These are phyloP conservation scores for Lithodes maja DNA, from an alignment of 2,888 invertebrate genomes.

Conservation along the genomic window DNA sequence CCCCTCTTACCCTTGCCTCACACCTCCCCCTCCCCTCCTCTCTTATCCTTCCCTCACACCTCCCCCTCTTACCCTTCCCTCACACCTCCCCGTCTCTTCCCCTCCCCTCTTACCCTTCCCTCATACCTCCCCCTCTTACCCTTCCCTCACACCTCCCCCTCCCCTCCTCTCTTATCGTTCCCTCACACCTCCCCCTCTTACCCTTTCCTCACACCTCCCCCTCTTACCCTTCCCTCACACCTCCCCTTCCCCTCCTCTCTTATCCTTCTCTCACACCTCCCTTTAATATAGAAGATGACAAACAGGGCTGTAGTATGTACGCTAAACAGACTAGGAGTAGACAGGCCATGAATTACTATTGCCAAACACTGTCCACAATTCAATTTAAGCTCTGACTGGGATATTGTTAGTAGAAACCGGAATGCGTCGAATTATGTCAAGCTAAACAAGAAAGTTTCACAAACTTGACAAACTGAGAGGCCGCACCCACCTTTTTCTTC, in stretches of 20 bases:
- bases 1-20: too few species aligned
- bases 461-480: too few species aligned
- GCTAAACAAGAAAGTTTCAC: too few species aligned
- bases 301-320: not conserved
- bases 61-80: not conserved
- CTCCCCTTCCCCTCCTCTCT: not conserved
- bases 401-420: too few species aligned
- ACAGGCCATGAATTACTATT: too few species aligned
- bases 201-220: not conserved
- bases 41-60: too few species aligned
- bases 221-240: not conserved
- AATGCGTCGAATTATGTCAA: too few species aligned
- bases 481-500: too few species aligned
- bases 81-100: not conserved
- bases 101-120: not conserved
- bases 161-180: not conserved
- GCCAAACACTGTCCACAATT: too few species aligned
- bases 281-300: not conserved
- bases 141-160: not conserved
- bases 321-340: too few species aligned
- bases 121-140: not conserved
- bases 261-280: not conserved
- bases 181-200: not conserved
- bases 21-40: too few species aligned
- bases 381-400: too few species aligned